These are phyloP conservation scores for Caenorhabditis sp. DNA, from an alignment of 2,888 invertebrate genomes.

Conservation along the genomic window DNA sequence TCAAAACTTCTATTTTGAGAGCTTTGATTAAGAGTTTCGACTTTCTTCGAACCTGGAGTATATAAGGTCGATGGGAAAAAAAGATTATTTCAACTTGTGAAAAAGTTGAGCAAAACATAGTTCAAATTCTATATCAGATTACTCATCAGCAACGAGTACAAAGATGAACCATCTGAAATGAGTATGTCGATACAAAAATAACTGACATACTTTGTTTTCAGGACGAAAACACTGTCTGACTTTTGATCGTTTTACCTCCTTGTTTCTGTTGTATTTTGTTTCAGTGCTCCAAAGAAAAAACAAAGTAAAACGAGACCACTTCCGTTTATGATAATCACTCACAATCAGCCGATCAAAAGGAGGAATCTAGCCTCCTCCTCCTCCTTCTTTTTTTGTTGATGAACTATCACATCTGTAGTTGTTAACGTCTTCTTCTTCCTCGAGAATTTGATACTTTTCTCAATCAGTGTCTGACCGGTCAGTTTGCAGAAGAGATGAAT, in stretches of 20 bases:
- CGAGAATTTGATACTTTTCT: conserved; percentile 24
- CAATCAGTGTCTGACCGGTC: conserved; percentile 49
- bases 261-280: conserved; percentile 15
- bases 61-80: conserved; percentile 9
- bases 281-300: conserved; percentile 28
- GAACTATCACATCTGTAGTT: conserved; percentile 32
- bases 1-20: conserved; percentile 11
- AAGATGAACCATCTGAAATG: neutral
- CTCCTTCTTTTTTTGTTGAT: neutral
- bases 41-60: too few species aligned
- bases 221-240: conserved; percentile 5
- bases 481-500: conserved; percentile 43
- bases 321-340: neutral
- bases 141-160: too few species aligned
- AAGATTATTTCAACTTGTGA: neutral
- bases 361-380: neutral
- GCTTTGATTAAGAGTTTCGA: neutral
- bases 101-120: too few species aligned
- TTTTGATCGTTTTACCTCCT: conserved; percentile 18
- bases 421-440: conserved; percentile 20
- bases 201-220: neutral
- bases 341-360: conserved; percentile 6
- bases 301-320: neutral
- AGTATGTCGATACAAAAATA: conserved; percentile 7
- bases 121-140: too few species aligned